Evolutionary conservation across 2,797 vertebrate species (phyloP).

Genomic region (Darevskia nairensis): DNA sequence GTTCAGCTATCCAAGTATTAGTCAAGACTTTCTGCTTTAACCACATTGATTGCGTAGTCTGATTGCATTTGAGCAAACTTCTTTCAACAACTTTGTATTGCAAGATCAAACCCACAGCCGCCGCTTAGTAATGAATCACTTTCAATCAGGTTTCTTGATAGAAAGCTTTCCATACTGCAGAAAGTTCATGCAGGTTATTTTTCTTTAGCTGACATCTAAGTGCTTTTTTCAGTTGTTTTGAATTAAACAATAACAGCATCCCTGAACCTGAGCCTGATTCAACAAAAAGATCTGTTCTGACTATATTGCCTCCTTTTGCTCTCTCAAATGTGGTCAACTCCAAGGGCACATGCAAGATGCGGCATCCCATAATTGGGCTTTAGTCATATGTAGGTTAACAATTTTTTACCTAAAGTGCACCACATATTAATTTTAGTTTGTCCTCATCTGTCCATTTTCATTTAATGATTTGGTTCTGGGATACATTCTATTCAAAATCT

Average conservation of each 20-base stretch:
- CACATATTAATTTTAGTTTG: background rate
- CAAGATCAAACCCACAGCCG: slow-evolving; percentile 56
- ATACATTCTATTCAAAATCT: background rate
- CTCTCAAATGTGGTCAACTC: background rate
- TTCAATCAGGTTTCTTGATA: slow-evolving; percentile 46
- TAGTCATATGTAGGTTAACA: background rate
- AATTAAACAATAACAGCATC: background rate
- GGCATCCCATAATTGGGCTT: background rate
- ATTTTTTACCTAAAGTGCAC: background rate
- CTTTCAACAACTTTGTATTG: slow-evolving; percentile 64
- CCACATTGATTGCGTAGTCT: slow-evolving; percentile 64
- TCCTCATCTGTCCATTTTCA: background rate
- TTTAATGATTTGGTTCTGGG: background rate
- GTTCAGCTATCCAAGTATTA: slow-evolving; percentile 58
- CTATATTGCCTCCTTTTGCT: background rate
- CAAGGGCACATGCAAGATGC: background rate
- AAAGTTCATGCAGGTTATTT: slow-evolving; percentile 2
- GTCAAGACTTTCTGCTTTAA: slow-evolving; percentile 72
- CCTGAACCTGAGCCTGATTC: background rate
- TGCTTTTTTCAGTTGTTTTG: background rate
- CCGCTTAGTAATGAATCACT: slow-evolving; percentile 46
- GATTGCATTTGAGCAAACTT: slow-evolving; percentile 49
- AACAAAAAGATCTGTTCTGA: background rate
- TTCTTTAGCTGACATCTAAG: background rate
- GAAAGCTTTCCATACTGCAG: slow-evolving; percentile 41